These are phyloP conservation scores for Orthosia cruda DNA, from an alignment of 2,888 invertebrate species.

Conservation along the genomic window DNA sequence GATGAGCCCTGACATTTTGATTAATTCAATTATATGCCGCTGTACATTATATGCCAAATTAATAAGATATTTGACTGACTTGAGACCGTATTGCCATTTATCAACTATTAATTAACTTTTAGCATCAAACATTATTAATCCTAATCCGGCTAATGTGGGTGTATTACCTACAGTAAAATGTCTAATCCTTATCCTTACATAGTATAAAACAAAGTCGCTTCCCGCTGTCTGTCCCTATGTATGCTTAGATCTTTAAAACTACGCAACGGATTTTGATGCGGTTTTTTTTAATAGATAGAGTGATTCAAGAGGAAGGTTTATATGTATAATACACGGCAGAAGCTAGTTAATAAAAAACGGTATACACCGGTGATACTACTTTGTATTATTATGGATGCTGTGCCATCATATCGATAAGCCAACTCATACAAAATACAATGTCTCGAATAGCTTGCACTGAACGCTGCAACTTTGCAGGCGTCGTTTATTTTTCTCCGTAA, in stretches of 20 bases:
- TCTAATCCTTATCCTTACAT: too few species aligned
- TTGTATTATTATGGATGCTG: background rate
- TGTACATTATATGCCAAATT: slow-evolving; percentile 70
- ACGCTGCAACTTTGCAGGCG: background rate
- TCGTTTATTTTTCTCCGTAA: slow-evolving; percentile 30
- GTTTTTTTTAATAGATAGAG: too few species aligned
- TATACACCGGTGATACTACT: background rate
- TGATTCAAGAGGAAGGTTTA: too few species aligned
- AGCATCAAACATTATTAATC: slow-evolving; percentile 61
- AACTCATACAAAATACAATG: background rate
- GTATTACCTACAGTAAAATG: slow-evolving; percentile 21
- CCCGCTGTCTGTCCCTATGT: too few species aligned
- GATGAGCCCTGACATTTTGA: slow-evolving; percentile 74
- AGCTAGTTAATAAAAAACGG: slow-evolving; percentile 21
- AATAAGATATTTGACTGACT: slow-evolving; percentile 70
- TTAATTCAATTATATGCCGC: slow-evolving; percentile 75
- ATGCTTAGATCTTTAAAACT: too few species aligned
- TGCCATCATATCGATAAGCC: slow-evolving; percentile 2
- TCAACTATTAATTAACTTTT: slow-evolving; percentile 69
- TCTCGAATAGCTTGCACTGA: slow-evolving; percentile 1
- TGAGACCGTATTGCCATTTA: slow-evolving; percentile 57
- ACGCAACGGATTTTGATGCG: too few species aligned
- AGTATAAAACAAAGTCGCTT: too few species aligned
- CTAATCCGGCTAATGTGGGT: slow-evolving; percentile 23
- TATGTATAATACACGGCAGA: too few species aligned